Conservation (phyloP, 2,797 vertebrate species). For the Pipistrellus pygmaeus region DNA sequence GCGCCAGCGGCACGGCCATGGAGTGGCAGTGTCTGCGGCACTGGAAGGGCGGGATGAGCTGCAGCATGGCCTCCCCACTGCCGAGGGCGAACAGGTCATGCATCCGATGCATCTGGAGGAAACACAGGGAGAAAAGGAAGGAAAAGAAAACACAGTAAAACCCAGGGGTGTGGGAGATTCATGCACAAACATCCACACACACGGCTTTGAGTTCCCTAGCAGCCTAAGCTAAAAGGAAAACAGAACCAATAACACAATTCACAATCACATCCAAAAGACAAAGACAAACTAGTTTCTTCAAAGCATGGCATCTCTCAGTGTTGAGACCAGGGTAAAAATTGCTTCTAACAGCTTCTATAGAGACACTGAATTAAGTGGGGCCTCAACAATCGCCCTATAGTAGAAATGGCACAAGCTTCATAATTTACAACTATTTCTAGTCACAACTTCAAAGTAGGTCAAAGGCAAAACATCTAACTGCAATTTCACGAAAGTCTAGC, state of each 20-base stretch:
- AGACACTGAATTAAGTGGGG: background rate
- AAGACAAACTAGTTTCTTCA: constrained; percentile 34
- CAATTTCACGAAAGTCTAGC: background rate
- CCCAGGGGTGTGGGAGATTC: background rate
- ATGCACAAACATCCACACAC: background rate
- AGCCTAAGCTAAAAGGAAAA: constrained; percentile 36
- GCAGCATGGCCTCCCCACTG: constrained; percentile 92
- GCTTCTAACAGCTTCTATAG: background rate
- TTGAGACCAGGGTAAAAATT: background rate
- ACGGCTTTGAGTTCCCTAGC: background rate
- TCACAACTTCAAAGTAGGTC: background rate
- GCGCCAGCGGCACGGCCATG: constrained; percentile 91
- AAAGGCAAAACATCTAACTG: background rate
- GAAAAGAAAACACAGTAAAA: background rate
- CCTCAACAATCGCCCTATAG: background rate
- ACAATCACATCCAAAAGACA: background rate
- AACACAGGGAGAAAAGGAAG: background rate
- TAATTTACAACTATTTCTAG: constrained; percentile 1
- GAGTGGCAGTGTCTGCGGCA: constrained; percentile 93
- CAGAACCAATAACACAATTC: background rate
- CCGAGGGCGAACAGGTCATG: constrained; percentile 92
- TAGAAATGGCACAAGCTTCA: background rate
- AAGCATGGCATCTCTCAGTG: background rate
- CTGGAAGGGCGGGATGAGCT: constrained; percentile 89
- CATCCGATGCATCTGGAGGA: constrained; percentile 89